Conservation (phyloP, 1,140 invertebrate genomes). For the Zaprionus camerounensis region DNA sequence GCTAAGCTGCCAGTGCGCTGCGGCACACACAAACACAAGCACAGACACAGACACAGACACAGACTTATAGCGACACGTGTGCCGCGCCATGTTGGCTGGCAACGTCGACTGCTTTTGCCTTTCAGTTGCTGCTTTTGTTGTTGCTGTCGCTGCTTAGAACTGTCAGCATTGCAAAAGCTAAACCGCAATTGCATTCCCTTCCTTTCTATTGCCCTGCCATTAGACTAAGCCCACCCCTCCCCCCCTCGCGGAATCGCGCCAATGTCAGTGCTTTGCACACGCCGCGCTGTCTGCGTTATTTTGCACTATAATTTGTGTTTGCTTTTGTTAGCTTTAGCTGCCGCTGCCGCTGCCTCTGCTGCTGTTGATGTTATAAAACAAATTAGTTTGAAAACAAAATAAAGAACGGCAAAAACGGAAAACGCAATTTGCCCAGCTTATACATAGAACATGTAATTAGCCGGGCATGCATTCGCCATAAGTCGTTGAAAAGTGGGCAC, state of each 20-base stretch:
- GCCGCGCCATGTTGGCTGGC: slow-evolving; percentile 75
- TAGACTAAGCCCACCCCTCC: slow-evolving; percentile 38
- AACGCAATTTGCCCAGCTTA: slow-evolving; percentile 63
- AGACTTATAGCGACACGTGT: slow-evolving; percentile 57
- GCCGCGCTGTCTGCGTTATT: slow-evolving; percentile 72
- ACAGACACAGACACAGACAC: slow-evolving; percentile 13
- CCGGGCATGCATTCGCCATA: slow-evolving; percentile 28
- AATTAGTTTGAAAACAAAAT: slow-evolving; percentile 71
- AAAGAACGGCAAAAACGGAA: slow-evolving; percentile 31
- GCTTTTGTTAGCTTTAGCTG: slow-evolving; percentile 54
- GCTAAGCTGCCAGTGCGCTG: slow-evolving; percentile 43
- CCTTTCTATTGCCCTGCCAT: slow-evolving; percentile 27
- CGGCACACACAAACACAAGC: slow-evolving; percentile 28
- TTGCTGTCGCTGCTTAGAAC: slow-evolving; percentile 46
- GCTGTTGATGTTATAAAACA: slow-evolving; percentile 77
- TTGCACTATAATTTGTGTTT: slow-evolving; percentile 75
- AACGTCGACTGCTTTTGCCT: slow-evolving; percentile 59
- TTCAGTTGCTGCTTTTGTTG: slow-evolving; percentile 23
- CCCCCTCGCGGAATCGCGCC: slow-evolving; percentile 4
- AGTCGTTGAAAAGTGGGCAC: background rate
- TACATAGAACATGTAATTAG: slow-evolving; percentile 72
- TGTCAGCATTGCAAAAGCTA: slow-evolving; percentile 75
- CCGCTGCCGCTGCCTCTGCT: slow-evolving; percentile 29
- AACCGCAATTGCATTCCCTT: slow-evolving; percentile 57
- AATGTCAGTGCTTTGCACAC: slow-evolving; percentile 63